Conservation (phyloP, 2,888 invertebrate species). For the Steinernema carpocapsae region DNA sequence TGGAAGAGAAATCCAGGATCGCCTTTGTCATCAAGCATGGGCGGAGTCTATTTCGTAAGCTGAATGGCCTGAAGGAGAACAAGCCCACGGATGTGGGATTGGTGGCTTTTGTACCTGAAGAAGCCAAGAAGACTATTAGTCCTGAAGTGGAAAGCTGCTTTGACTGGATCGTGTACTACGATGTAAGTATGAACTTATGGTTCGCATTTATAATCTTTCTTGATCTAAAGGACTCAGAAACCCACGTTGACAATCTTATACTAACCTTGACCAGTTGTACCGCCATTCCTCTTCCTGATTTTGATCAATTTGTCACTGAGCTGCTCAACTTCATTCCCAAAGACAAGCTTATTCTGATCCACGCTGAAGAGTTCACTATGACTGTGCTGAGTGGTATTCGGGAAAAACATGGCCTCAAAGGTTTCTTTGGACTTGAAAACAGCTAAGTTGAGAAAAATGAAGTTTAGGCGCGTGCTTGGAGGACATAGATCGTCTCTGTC, state of each 20-base stretch:
- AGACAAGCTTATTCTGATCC: neutral
- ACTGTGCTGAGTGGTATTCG: neutral
- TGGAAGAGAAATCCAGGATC: no score
- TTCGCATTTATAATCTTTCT: neutral
- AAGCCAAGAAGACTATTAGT: no score
- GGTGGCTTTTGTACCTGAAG: no score
- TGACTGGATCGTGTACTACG: neutral
- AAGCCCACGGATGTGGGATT: no score
- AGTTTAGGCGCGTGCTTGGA: neutral
- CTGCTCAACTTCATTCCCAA: neutral
- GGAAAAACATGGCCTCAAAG: neutral
- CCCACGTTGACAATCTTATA: neutral
- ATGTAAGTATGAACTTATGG: neutral
- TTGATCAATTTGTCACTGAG: neutral
- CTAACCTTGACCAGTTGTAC: neutral
- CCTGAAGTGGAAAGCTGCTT: neutral
- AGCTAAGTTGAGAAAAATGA: no score
- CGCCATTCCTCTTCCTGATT: neutral
- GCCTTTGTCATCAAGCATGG: no score
- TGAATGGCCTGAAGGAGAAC: no score
- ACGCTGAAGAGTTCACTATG: neutral
- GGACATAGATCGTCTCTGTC: neutral
- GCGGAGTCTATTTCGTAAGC: no score
- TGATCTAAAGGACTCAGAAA: neutral
- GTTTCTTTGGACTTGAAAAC: no score